Base-by-base conservation (phyloP, 2,113 vertebrate genomes). In the Apistogramma diplotaenia region DNA sequence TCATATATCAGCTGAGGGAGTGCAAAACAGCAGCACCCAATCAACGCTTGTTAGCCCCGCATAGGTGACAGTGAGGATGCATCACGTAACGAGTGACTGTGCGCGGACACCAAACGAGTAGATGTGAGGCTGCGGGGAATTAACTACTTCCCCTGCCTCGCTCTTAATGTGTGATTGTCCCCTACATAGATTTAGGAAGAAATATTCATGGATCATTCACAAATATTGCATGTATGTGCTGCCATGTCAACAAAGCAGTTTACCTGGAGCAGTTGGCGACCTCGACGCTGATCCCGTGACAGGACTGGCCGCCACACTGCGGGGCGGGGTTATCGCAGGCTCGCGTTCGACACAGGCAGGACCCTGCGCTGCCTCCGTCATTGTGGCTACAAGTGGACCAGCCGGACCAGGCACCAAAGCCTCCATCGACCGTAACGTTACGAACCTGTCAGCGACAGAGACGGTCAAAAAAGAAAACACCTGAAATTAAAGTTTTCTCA, bases 181-280 rank as follows among this genome's bases (percentile, higher is more conserved):
- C 2, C 3, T 23, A n/a, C 4, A 62, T 25, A 72, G 43, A 70
- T 70, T 18, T 49, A n/a, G 4, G 5, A 56, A 21, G 31, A 61
- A 3, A 49, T 43, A 65, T 51, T 11, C 23, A 3, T 18, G 0
- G 78, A 73, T 31, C 1, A 29, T 13, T n/a, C n/a, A 58, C 2
- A 43, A 8, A 51, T 18, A 70, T 70, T 13, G 16, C 43, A 49
- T 16, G 49, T 70, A 70, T 70, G 65, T 49, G 43, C 43, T 70
- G 65, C 5, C 56, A 46, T 3, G 15, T 74, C 21, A 77, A 6
- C 9, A 29, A 31, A 74, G 2, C 3, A 57, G n/a, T 43, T 51
- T 93, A 99, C 98, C 98, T 97, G 92, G 98, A 99, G 70, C 98
- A 99, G 94, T 99, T 99, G 81, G 97, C 93, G 16, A 99, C 97